Conservation (phyloP, 2,797 vertebrate genomes). For the Paratrypauchen microcephalus region DNA sequence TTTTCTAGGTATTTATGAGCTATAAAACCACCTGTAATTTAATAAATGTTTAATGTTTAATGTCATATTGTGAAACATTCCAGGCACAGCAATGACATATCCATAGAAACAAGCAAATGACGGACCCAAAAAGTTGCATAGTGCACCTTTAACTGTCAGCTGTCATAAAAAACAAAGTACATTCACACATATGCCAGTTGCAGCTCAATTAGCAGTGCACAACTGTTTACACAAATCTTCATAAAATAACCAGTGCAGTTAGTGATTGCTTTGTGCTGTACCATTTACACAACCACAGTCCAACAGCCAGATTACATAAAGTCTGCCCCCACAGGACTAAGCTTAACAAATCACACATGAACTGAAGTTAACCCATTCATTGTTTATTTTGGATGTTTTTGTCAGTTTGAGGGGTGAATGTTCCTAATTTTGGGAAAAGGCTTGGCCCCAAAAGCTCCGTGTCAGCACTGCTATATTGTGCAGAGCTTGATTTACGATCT, state of each 20-base stretch:
- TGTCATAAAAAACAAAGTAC: too few species aligned
- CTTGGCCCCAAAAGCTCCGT: neutral
- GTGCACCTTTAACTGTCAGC: too few species aligned
- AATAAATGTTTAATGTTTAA: too few species aligned
- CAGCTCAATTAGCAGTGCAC: neutral
- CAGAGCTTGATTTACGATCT: neutral
- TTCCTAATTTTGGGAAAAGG: neutral
- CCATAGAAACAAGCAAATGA: too few species aligned
- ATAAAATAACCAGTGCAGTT: neutral
- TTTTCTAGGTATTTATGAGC: too few species aligned
- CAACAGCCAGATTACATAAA: neutral
- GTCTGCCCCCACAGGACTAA: neutral
- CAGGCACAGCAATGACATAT: too few species aligned
- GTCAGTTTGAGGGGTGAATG: neutral
- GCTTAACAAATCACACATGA: neutral
- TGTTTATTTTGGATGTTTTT: neutral
- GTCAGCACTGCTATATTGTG: neutral
- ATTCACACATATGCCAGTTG: neutral
- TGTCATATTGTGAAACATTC: too few species aligned
- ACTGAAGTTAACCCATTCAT: neutral
- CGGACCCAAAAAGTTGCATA: too few species aligned
- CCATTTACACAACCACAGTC: constrained; percentile 1
- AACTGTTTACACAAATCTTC: neutral
- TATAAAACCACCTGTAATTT: too few species aligned
- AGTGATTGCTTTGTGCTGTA: neutral